Base-by-base conservation (phyloP, 2,888 invertebrate species). In the Panzeria rudis region DNA sequence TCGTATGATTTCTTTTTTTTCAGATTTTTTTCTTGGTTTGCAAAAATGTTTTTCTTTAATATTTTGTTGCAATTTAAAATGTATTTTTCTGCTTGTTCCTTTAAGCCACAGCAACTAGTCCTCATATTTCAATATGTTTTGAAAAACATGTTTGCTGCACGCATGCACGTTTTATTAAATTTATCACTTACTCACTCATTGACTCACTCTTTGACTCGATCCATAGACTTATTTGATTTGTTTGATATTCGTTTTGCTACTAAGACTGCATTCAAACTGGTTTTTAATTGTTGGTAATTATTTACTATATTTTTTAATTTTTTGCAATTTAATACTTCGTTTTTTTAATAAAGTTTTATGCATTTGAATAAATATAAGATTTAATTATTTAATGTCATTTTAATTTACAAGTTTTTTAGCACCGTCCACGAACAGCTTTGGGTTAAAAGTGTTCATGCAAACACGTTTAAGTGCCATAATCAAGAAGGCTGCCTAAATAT, bases 211-310 rank as follows among this genome's bases (percentile, higher is more conserved):
- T 54, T n/a, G 64, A 77, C 52, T 72, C 23, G 25, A 20, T 23
- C 47, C 23, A 15, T 15, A 23, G 61, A 20, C 23, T 61, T 35
- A 2, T 47, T 1, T 35, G n/a, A 68, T 64, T 52, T 62, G 35
- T 52, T 69, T 35, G 17, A 35, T 64, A 20, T 50, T 29, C 35
- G 47, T 50, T 66, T 56, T 56, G 59, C 23, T 61, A 6, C 25
- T 25, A 56, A 35, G 25, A 62, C 41, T 72, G 41, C 17, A 56
- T 71, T 44, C 25, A 82, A 82, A 82, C 82, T 50, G 75, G 85
- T 85, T 82, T 64, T 44, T 73, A 77, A 73, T 64, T 76, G 56
- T 76, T 77, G 82, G 71, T 77, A 83, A 82, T 83, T 77, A 77
- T 77, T 77, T 83, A 4, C 3, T 29, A 5, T 29, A 29, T 29